phyloP scores from a whole-genome alignment of 2,797 vertebrate genomes.

The Liparis tanakae region DNA sequence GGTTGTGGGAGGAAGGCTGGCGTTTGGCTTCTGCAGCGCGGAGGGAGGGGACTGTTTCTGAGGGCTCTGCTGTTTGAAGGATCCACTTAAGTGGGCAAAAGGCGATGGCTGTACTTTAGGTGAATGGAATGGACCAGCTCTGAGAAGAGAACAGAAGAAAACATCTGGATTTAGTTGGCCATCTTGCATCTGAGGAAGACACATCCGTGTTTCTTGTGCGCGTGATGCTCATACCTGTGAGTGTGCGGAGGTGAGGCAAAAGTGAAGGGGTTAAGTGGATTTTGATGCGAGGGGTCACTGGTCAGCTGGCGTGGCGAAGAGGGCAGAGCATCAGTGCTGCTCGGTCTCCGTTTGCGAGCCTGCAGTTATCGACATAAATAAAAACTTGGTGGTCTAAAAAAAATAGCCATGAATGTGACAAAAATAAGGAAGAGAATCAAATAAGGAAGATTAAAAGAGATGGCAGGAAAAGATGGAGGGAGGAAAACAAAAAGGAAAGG shows the following conservation, averaged over 20 bases:
- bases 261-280: constrained; percentile 79
- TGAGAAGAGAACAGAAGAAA: constrained; percentile 55
- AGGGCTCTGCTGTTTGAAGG: constrained; percentile 72
- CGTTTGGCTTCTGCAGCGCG: constrained; percentile 61
- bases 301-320: constrained; percentile 80
- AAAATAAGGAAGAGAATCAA: constrained; percentile 73
- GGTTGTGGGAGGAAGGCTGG: constrained; percentile 67
- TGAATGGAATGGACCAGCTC: constrained; percentile 81
- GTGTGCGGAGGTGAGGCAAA: constrained; percentile 70
- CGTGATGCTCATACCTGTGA: constrained; percentile 76
- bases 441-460: constrained; percentile 68
- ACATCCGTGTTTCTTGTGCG: background rate
- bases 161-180: background rate
- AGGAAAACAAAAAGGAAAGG: constrained; percentile 77
- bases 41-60: constrained; percentile 68
- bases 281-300: constrained; percentile 81
- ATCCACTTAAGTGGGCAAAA: constrained; percentile 63
- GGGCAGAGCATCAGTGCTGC: constrained; percentile 85
- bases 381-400: constrained; percentile 98
- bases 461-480: constrained; percentile 69
- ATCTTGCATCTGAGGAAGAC: background rate
- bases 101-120: constrained; percentile 74
- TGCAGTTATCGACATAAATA: constrained; percentile 99
- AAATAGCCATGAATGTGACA: constrained; percentile 88
- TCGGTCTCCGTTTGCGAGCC: constrained; percentile 89